These are phyloP conservation scores for Gorsachius magnificus DNA, from an alignment of 2,797 vertebrate genomes.

Conservation along the genomic window DNA sequence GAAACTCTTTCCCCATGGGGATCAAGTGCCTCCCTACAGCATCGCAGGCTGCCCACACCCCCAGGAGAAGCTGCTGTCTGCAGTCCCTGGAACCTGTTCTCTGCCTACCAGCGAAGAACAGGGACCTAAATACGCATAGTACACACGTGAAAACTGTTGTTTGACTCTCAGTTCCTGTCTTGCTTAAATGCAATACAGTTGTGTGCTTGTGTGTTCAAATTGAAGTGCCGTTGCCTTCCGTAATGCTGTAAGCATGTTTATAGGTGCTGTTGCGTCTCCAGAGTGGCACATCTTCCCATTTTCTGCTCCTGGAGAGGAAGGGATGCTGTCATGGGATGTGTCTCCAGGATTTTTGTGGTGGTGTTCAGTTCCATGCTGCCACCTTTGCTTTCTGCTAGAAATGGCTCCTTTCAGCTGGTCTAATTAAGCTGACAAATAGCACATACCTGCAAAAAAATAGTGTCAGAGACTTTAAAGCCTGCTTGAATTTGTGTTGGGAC, in stretches of 20 bases:
- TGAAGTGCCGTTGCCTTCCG: neutral
- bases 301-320: neutral
- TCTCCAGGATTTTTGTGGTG: neutral
- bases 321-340: neutral
- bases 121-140: neutral
- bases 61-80: neutral
- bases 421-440: neutral
- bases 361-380: neutral
- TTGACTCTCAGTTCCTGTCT: neutral
- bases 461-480: neutral
- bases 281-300: neutral
- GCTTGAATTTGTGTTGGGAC: neutral
- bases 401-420: neutral
- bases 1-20: neutral
- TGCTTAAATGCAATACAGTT: neutral
- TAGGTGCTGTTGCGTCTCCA: neutral
- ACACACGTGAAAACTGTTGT: neutral
- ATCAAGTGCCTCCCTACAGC: neutral
- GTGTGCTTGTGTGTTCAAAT: neutral
- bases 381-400: neutral
- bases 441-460: neutral
- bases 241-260: neutral
- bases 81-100: neutral
- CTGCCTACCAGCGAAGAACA: neutral
- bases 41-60: neutral